Evolutionary conservation across 2,797 vertebrate genomes (phyloP).

Genomic region (Orientallactaga sibirica): DNA sequence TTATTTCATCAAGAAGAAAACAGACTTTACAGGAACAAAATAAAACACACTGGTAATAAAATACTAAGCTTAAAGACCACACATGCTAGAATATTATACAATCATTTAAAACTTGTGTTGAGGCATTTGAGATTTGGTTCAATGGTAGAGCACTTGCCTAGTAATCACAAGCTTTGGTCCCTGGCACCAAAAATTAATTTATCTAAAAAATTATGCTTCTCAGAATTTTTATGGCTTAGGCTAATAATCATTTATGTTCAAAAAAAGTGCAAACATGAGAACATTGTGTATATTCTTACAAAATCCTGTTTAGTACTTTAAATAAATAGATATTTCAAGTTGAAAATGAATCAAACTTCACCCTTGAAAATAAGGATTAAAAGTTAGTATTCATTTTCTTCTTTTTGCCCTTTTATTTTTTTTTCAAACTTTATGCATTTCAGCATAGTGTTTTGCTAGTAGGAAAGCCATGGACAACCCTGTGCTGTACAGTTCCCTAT

Average conservation of each 20-base stretch:
- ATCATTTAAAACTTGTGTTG: slow-evolving; percentile 13
- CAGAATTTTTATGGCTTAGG: neutral
- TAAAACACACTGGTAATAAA: neutral
- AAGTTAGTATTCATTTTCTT: neutral
- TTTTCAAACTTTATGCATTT: neutral
- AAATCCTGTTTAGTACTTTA: slow-evolving; percentile 10
- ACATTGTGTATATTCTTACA: neutral
- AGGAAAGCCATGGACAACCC: neutral
- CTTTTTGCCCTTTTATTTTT: neutral
- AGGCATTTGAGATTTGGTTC: no score
- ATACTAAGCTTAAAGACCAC: neutral
- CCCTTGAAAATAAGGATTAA: neutral
- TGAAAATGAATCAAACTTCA: slow-evolving; percentile 10
- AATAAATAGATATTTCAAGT: neutral
- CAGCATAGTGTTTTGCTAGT: neutral
- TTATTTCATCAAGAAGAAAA: slow-evolving; percentile 20
- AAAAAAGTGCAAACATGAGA: neutral
- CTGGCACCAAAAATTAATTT: no score
- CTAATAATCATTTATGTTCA: slow-evolving; percentile 17
- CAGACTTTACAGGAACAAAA: neutral
- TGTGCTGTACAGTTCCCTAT: no score
- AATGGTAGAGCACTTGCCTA: no score
- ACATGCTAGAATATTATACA: neutral
- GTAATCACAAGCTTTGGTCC: no score
- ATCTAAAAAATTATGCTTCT: neutral